Base-by-base conservation (phyloP, 2,888 invertebrate species). In the Tridacna gigas region DNA sequence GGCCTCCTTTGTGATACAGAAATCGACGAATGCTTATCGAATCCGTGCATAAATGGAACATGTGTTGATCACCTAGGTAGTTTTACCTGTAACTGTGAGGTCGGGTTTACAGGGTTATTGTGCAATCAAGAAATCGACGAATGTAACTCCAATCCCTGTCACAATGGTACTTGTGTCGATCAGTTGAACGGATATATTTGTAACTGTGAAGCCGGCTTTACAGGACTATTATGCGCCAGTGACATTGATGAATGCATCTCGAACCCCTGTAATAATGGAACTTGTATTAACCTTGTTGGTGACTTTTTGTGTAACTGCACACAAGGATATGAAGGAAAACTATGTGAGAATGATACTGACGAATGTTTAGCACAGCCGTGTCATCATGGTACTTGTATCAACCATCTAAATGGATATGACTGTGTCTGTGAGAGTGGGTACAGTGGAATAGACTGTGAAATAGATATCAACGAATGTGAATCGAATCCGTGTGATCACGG, bases 71-170 rank as follows among this genome's bases (percentile, higher is more conserved):
- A 3, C 18, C 20, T 47, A 22, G 22, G 5, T 51, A 18, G 26
- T 13, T 71, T 51, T 51, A 76, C 37, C 0, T 91, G 91, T 83
- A 11, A 25, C 13, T 91, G 91, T 77, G 26, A 51, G 20, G 77
- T 77, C 37, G 89, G 89, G 66, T 88, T 82, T 69, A 47, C 65
- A 47, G 89, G 88, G 15, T 25, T 45, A 20, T 28, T 48, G 15
- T 84, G 84, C 48, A 61, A 74, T 25, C 60, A 69, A 25, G 74
- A 83, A 51, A 67, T 80, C 18, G 74, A 83, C 65, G 80, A 83
- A 56, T 83, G 69, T 69, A 20, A 18, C n/a, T 69, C 69, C 4
- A 69, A 25, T 48, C 48, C 69, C 0, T 69, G 69, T 48, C 20
- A n/a, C 12, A 45, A 67, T 18, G 56, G 66, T 11, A 63, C 45